Percentiles rank a stretch among this genome's conserved stretches.
phyloP scores from a whole-genome alignment of 2,888 invertebrate species.

The Pristionchus mayeri region DNA sequence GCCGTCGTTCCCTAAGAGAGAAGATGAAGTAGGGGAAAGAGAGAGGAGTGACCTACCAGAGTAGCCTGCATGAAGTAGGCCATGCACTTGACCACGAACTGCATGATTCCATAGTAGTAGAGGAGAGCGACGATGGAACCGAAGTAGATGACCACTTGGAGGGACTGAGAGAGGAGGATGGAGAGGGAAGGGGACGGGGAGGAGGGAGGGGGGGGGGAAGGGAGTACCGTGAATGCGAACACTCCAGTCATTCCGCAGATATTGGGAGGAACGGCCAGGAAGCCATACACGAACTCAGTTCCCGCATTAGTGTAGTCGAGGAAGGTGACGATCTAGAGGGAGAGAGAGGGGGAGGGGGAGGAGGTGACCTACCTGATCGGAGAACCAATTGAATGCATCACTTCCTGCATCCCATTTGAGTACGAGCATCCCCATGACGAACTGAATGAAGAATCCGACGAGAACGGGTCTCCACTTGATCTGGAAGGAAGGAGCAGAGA shows the following conservation, averaged over 20 bases:
- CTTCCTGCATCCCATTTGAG: slow-evolving; percentile 83
- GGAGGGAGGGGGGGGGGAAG: neutral
- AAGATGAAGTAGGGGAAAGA: slow-evolving; percentile 52
- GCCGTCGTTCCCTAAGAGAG: slow-evolving; percentile 87
- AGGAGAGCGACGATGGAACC: slow-evolving; percentile 71
- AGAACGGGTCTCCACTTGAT: slow-evolving; percentile 85
- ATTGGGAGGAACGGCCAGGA: slow-evolving; percentile 73
- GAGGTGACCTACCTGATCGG: slow-evolving; percentile 79
- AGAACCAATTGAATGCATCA: slow-evolving; percentile 80
- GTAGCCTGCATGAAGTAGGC: slow-evolving; percentile 78
- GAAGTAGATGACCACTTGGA: slow-evolving; percentile 75
- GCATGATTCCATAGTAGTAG: slow-evolving; percentile 73
- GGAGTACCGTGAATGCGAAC: slow-evolving; percentile 87
- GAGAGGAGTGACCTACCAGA: slow-evolving; percentile 42
- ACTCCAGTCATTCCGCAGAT: slow-evolving; percentile 78
- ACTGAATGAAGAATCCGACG: slow-evolving; percentile 88
- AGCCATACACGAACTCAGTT: slow-evolving; percentile 87
- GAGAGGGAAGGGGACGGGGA: neutral
- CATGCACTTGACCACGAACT: slow-evolving; percentile 55
- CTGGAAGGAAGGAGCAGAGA: slow-evolving; percentile 63
- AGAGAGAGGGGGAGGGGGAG: neutral
- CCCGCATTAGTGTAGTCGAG: slow-evolving; percentile 85
- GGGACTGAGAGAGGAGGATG: slow-evolving; percentile 56
- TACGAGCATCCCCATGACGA: slow-evolving; percentile 87
- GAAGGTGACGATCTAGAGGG: slow-evolving; percentile 81